Base-by-base conservation (phyloP, 2,113 vertebrate species). In the Potamarius usumacintae region DNA sequence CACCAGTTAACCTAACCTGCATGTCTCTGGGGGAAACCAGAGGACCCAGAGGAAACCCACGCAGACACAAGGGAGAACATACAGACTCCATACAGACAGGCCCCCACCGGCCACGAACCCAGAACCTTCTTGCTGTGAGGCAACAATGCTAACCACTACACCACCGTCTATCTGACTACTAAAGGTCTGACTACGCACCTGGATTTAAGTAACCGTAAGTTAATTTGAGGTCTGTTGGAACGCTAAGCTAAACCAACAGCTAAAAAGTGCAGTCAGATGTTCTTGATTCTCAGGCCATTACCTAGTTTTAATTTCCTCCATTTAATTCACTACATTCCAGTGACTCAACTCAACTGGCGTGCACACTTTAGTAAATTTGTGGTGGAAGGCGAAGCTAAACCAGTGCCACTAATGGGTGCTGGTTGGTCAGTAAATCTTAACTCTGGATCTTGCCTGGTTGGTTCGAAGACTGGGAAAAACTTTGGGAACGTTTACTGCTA, bases 401-500 rank as follows among this genome's bases (percentile, higher is more conserved):
- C 63, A 52, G 30, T 65, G 20, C n/a, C 62, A 22, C 20, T 79
- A 9, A 78, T 20, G 55, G 34, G 25, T 50, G 69, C 71, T 55
- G 58, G 60, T n/a, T 14, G 25, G 50, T 34, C 53, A 27, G 78
- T 42, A 80, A 53, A 79, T 84, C 83, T 84, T 52, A 7, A 10
- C 9, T 34, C n/a, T 53, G 25, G n/a, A 20, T 53, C 52, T 50
- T 60, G 25, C 15, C 17, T 50, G 52, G 34, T 72, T 78, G 50
- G 85, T 71, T 85, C 86, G 86, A 48, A 81, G 88, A 91, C 90
- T 85, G 90, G 90, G 89, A 87, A 88, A 85, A 83, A 87, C 27
- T 60, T 86, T 84, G 88, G 90, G 91, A 93, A 93, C 87, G 84
- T 88, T 91, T 85, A 89, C 93, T 89, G 85, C 91, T 91, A 74